phyloP scores from a whole-genome alignment of 2,113 vertebrate genomes.

The Catharus fuscescens region DNA sequence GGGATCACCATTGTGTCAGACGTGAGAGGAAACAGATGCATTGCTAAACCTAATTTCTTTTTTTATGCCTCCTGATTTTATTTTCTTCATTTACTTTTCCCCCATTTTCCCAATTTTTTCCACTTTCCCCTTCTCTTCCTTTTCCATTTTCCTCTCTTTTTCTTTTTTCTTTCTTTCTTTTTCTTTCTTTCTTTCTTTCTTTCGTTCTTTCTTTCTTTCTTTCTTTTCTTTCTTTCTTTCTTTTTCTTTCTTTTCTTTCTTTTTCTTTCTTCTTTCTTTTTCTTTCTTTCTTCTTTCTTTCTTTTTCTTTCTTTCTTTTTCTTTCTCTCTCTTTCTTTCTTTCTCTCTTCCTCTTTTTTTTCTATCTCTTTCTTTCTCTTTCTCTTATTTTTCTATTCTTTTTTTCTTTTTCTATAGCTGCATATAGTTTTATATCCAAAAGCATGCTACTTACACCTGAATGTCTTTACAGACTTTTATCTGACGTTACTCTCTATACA shows the following conservation, averaged over 20 bases:
- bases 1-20: not conserved
- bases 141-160: too few relatives aligned
- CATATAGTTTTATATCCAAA: not conserved
- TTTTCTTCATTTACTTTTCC: not conserved
- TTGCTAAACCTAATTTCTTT: accelerated
- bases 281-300: too few relatives aligned
- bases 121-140: accelerated
- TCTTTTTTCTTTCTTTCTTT: not conserved
- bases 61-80: not conserved
- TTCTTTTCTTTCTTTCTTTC: not conserved
- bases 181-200: too few relatives aligned
- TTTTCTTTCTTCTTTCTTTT: accelerated
- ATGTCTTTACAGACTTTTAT: not conserved
- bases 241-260: accelerated
- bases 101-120: accelerated
- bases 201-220: too few relatives aligned
- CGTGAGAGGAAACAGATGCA: not conserved
- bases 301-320: not conserved
- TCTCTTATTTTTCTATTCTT: not conserved
- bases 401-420: not conserved
- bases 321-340: not conserved
- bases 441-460: not conserved
- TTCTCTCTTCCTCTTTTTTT: too few relatives aligned
- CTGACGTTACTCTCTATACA: not conserved
- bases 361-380: not conserved